Base-by-base conservation (phyloP, 2,797 vertebrate genomes). In the Echeneis naucrates region DNA sequence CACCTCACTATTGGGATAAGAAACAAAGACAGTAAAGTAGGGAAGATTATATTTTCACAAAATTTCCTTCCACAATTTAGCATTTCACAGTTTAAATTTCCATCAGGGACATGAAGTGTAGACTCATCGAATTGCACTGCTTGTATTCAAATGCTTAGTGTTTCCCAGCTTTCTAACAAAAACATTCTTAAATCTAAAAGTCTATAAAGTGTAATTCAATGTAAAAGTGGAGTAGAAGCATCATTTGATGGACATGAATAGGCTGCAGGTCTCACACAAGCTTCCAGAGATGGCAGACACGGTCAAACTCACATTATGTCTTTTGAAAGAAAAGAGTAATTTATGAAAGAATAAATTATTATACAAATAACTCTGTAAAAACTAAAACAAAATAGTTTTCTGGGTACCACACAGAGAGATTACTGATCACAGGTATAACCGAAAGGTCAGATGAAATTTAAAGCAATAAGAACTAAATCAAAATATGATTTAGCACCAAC, bases 131-230 rank as follows among this genome's bases (percentile, higher is more conserved):
- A 21, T 26, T 12, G 47, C 27, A 38, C 23, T 16, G 48, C 27
- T 32, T 37, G 40, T 53, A 13, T 30, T 63, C 16, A 45, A 24
- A 67, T 57, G 14, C n/a, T n/a, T n/a, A n/a, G n/a, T 37, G 52
- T 40, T 83, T 68, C 42, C 51, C 24, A 48, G 21, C 33, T 66
- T 52, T 69, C 27, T 35, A 68, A 68, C 54, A 75, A 58, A 63
- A 24, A 21, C 54, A 59, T 32, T 60, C 69, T 75, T 75, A 35
- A 13, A 54, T 59, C 42, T 27, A 5, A 42, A 62, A 42, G 68
- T 62, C 26, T 59, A 33, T 9, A 55, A 78, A 50, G 68, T 27
- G n/a, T n/a, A n/a, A n/a, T n/a, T n/a, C n/a, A n/a, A n/a, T n/a
- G n/a, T 30, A 9, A 40, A 72, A n/a, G 10, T 66, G 73, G 13